Conservation (phyloP, 2,888 invertebrate genomes). For the Drosophila trichaetosa region DNA sequence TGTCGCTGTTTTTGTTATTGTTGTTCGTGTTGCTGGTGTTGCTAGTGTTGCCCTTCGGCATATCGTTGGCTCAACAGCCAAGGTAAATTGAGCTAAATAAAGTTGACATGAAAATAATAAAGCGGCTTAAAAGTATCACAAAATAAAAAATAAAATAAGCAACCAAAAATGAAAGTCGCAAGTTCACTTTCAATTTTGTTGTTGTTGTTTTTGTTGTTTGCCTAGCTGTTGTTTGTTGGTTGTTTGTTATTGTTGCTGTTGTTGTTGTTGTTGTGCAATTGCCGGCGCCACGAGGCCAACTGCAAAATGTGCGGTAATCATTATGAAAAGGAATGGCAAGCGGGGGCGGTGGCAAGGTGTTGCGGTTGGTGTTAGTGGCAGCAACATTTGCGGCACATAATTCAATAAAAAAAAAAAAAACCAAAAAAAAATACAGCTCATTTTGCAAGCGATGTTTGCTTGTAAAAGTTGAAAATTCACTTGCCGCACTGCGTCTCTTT, state of each 20-base stretch:
- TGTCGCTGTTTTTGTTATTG: constrained; percentile 7
- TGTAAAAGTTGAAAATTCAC: constrained; percentile 77
- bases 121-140: constrained; percentile 72
- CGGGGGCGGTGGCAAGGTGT: constrained; percentile 30
- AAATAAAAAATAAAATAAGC: constrained; percentile 13
- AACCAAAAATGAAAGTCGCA: constrained; percentile 75
- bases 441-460: constrained; percentile 42
- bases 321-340: constrained; percentile 37
- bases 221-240: constrained; percentile 24
- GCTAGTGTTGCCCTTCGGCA: constrained; percentile 50
- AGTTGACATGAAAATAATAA: constrained; percentile 75
- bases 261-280: constrained; percentile 72
- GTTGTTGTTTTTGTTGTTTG: constrained; percentile 44
- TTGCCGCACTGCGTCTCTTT: constrained; percentile 46
- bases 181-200: constrained; percentile 74
- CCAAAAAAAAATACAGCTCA: constrained; percentile 43
- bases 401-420: constrained; percentile 62
- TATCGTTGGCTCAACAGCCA: constrained; percentile 52
- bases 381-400: constrained; percentile 57
- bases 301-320: constrained; percentile 75
- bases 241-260: constrained; percentile 21
- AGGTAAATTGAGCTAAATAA: constrained; percentile 73
- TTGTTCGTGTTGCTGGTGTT: constrained; percentile 20
- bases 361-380: constrained; percentile 6
- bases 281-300: constrained; percentile 76